A percentile compares a stretch with the other conserved stretches of the same genome.
Evolutionary conservation across 2,113 vertebrate genomes (phyloP).

Genomic region (Neoarius graeffei): DNA sequence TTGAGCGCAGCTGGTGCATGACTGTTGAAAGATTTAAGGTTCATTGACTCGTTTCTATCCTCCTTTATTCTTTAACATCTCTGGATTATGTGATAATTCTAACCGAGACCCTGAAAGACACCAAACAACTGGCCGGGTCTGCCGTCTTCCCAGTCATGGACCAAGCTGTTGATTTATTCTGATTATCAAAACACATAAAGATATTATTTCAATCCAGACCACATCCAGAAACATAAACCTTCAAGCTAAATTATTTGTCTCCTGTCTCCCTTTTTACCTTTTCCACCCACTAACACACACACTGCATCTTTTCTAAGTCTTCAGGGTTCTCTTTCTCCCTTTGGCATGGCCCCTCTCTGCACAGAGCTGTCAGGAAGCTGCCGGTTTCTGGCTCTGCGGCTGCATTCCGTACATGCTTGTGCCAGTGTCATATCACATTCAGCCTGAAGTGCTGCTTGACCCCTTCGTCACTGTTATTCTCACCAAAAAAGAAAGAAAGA

Average conservation of each 20-base stretch:
- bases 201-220: slow-evolving; percentile 56
- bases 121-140: neutral
- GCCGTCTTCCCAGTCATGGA: slow-evolving; percentile 44
- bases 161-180: slow-evolving; percentile 62
- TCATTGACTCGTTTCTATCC: neutral
- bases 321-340: slow-evolving; percentile 14
- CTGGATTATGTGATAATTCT: slow-evolving; percentile 50
- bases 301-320: neutral
- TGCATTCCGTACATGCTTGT: slow-evolving; percentile 46
- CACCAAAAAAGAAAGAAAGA: neutral
- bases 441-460: slow-evolving; percentile 29
- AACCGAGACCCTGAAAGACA: slow-evolving; percentile 3
- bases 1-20: neutral
- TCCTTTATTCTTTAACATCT: slow-evolving; percentile 43
- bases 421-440: slow-evolving; percentile 41
- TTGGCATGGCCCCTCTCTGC: slow-evolving; percentile 6
- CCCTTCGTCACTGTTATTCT: slow-evolving; percentile 34
- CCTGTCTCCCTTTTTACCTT: neutral
- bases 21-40: slow-evolving; percentile 1
- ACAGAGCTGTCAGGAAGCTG: slow-evolving; percentile 35
- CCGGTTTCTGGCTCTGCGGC: slow-evolving; percentile 30
- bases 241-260: slow-evolving; percentile 44
- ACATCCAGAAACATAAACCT: slow-evolving; percentile 64
- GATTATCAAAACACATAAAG: slow-evolving; percentile 65
- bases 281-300: neutral